A percentile compares a stretch with the other conserved stretches of the same genome.
Conservation (phyloP, 2,888 invertebrate species). For the Leptinotarsa rubiginosa region DNA sequence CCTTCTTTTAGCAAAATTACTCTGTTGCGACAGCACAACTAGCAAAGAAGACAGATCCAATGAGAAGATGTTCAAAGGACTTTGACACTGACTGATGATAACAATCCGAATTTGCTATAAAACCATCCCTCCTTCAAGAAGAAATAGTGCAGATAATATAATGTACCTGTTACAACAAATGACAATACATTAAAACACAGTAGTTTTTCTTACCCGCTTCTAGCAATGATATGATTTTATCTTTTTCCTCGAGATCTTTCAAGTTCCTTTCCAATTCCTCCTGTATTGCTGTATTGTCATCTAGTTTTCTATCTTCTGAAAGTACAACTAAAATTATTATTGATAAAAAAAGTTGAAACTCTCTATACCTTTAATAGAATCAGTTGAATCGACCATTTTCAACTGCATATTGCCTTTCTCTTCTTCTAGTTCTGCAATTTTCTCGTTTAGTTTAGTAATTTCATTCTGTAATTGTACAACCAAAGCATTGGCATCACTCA, state of each 20-base stretch:
- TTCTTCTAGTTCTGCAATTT: conserved; percentile 83
- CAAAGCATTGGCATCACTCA: conserved; percentile 77
- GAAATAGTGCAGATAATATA: background rate
- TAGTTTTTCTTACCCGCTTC: conserved; percentile 54
- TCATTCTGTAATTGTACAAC: conserved; percentile 74
- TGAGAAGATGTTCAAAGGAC: no score
- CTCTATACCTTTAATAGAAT: conserved; percentile 45
- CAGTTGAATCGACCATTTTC: conserved; percentile 79
- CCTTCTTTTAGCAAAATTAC: no score
- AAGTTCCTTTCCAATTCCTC: conserved; percentile 50
- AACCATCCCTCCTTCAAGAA: no score
- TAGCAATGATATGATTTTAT: conserved; percentile 55
- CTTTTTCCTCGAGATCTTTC: conserved; percentile 54
- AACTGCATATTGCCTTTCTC: conserved; percentile 92
- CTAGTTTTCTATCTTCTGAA: conserved; percentile 54
- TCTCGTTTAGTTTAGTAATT: conserved; percentile 75
- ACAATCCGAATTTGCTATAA: no score
- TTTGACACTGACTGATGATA: no score
- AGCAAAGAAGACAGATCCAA: no score
- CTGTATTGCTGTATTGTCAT: conserved; percentile 57
- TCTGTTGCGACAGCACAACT: no score
- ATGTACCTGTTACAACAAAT: conserved; percentile 7
- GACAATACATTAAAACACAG: background rate
- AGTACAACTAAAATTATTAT: conserved; percentile 20
- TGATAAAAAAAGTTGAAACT: background rate